Evolutionary conservation across 2,797 vertebrate genomes (phyloP).

Genomic region (Discoglossus pictus): DNA sequence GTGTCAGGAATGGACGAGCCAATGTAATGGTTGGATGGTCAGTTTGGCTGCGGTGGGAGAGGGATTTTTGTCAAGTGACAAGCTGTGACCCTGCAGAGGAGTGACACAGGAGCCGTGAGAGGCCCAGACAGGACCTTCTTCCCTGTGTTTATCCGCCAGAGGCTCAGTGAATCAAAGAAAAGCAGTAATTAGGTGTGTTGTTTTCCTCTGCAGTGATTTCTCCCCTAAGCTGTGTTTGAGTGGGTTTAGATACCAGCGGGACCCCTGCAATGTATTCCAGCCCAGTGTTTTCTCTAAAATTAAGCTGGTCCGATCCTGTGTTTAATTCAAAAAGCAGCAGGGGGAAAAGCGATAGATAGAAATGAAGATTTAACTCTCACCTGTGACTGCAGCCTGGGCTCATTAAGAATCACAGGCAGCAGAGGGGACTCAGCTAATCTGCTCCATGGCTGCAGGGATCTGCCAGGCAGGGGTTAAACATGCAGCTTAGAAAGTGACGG

Average conservation of each 20-base stretch:
- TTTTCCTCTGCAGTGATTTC: slow-evolving; percentile 45
- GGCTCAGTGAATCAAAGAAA: slow-evolving; percentile 45
- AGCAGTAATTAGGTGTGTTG: slow-evolving; percentile 48
- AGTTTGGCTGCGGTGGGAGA: not conserved
- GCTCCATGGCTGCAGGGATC: not conserved
- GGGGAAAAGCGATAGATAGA: slow-evolving; percentile 12
- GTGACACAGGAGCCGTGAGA: slow-evolving; percentile 11
- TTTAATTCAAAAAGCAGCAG: slow-evolving; percentile 51
- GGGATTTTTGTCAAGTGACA: slow-evolving; percentile 13
- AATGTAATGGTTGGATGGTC: not conserved
- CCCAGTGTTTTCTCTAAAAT: slow-evolving; percentile 45
- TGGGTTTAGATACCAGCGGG: slow-evolving; percentile 47
- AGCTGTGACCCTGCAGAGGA: slow-evolving; percentile 16
- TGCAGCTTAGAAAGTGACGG: slow-evolving; percentile 6
- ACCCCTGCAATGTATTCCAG: slow-evolving; percentile 41
- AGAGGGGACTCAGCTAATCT: not conserved
- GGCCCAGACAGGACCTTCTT: slow-evolving; percentile 3
- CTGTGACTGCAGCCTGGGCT: slow-evolving; percentile 12
- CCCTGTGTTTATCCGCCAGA: slow-evolving; percentile 45
- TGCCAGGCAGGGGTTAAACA: slow-evolving; percentile 25
- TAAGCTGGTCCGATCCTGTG: slow-evolving; percentile 45
- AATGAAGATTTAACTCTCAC: slow-evolving; percentile 42
- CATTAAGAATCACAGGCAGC: slow-evolving; percentile 6
- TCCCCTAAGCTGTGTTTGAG: slow-evolving; percentile 43
- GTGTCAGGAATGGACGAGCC: too few relatives aligned